phyloP scores from a whole-genome alignment of 2,888 invertebrate species.

The Belgica antarctica region DNA sequence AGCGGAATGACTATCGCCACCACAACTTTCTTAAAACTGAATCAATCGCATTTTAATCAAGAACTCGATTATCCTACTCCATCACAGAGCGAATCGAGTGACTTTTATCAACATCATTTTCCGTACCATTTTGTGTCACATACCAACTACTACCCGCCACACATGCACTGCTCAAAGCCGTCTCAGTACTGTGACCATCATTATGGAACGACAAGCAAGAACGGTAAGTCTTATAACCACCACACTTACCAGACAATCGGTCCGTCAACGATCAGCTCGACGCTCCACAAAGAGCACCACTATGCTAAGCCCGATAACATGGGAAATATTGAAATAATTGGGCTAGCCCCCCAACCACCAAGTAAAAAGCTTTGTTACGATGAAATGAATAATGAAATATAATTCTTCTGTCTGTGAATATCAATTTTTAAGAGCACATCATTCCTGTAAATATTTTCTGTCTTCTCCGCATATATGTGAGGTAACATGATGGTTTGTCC shows the following conservation, averaged over 20 bases:
- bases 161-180: constrained; percentile 33
- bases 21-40: constrained; percentile 52
- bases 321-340: constrained; percentile 44
- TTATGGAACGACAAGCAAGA: constrained; percentile 15
- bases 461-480: too few relatives aligned
- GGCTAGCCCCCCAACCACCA: too few relatives aligned
- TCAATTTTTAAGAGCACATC: too few relatives aligned
- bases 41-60: constrained; percentile 52
- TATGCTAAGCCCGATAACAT: constrained; percentile 41
- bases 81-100: constrained; percentile 27
- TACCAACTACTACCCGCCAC: constrained; percentile 41
- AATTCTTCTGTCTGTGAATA: neutral
- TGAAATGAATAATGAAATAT: constrained; percentile 42
- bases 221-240: constrained; percentile 39
- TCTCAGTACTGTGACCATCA: constrained; percentile 23
- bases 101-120: constrained; percentile 41
- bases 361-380: constrained; percentile 34
- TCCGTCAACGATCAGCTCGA: constrained; percentile 33
- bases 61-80: constrained; percentile 31
- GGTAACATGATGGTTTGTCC: too few relatives aligned
- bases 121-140: constrained; percentile 39
- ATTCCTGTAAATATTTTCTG: neutral
- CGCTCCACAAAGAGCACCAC: constrained; percentile 31
- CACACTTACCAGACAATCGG: constrained; percentile 43
- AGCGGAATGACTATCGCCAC: constrained; percentile 48